A percentile compares a stretch with the other conserved stretches of the same genome.
phyloP scores from a whole-genome alignment of 2,888 invertebrate genomes.

The Hydrotaea cyrtoneurina region DNA sequence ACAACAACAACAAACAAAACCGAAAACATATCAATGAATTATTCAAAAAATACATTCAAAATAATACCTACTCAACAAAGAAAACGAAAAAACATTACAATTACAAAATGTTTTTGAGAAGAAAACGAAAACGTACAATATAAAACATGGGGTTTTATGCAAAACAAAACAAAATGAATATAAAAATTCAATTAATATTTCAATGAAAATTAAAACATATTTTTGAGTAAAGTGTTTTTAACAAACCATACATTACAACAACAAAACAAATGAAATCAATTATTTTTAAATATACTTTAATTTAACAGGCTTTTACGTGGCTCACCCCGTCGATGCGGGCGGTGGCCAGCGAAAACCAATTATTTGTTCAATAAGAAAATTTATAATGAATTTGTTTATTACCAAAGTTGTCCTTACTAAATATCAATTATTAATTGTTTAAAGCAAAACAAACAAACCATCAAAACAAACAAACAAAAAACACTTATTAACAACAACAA shows the following conservation, averaged over 20 bases:
- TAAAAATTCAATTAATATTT: conserved; percentile 50
- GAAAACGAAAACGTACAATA: conserved; percentile 11
- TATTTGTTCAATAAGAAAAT: conserved; percentile 28
- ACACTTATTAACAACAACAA: conserved; percentile 44
- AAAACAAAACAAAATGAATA: conserved; percentile 28
- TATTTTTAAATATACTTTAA: not conserved
- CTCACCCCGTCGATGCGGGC: not conserved
- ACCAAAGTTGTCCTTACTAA: conserved; percentile 81
- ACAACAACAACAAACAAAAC: conserved; percentile 44
- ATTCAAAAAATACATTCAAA: conserved; percentile 36
- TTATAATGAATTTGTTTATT: conserved; percentile 69
- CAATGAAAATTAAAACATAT: conserved; percentile 53
- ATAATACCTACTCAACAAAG: not conserved
- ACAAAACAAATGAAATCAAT: not conserved
- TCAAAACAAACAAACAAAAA: conserved; percentile 40
- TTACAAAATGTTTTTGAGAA: conserved; percentile 32
- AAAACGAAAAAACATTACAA: conserved; percentile 36
- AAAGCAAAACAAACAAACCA: conserved; percentile 64
- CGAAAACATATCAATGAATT: conserved; percentile 65
- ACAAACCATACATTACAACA: not conserved
- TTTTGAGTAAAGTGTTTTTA: conserved; percentile 35
- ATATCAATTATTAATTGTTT: conserved; percentile 70
- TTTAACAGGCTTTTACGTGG: not conserved
- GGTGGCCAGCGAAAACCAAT: not conserved
- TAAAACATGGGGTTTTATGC: conserved; percentile 53